Conservation (phyloP, 2,113 vertebrate genomes). For the Clarias gariepinus region DNA sequence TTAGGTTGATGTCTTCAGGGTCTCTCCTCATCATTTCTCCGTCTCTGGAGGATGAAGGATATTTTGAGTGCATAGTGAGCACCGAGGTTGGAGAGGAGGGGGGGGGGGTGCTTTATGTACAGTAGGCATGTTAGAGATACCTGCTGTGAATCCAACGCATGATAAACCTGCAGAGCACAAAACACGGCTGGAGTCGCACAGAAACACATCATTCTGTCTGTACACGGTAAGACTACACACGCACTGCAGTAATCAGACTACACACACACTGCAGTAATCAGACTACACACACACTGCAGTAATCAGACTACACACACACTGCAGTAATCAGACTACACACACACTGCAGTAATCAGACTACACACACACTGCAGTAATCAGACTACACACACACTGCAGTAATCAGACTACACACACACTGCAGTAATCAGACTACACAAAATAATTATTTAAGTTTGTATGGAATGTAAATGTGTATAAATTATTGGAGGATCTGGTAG, state of each 20-base stretch:
- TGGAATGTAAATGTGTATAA: no score
- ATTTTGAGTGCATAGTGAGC: conserved; percentile 83
- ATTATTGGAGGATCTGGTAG: no score
- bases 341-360: no score
- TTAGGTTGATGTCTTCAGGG: conserved; percentile 80
- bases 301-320: no score
- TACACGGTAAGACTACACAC: conserved; percentile 73
- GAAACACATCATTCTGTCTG: conserved; percentile 78
- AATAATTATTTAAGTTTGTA: no score
- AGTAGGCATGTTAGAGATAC: conserved; percentile 85
- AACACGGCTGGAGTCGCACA: conserved; percentile 76
- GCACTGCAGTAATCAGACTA: neutral
- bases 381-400: no score
- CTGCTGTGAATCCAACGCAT: conserved; percentile 73
- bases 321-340: no score
- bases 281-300: neutral
- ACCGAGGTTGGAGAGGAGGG: conserved; percentile 82
- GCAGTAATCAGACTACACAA: no score
- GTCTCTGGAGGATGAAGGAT: conserved; percentile 73
- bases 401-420: no score
- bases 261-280: neutral
- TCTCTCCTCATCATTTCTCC: conserved; percentile 80
- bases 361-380: no score
- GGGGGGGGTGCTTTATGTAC: no score
- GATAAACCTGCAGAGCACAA: conserved; percentile 82